Evolutionary conservation across 2,888 invertebrate species (phyloP), one percentile per base, ranked within the genome.

Genomic region (Drosophila colorata): DNA sequence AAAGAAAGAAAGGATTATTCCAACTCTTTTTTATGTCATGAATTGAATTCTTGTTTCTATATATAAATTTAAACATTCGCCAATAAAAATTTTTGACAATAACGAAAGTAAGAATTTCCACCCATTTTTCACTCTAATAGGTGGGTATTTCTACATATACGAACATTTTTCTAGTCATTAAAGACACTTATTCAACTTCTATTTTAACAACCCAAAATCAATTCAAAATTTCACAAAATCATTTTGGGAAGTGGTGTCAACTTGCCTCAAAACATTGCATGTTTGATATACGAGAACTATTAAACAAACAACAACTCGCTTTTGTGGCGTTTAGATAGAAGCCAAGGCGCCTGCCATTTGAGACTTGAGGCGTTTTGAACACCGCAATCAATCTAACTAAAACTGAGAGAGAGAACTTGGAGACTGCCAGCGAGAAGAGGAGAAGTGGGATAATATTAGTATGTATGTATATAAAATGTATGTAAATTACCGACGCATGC

Each of bases 401-500:
- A 47, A 57, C 48, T 25, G 20, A 31, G 28, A 48, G 28, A 48
- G 51, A 35, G 28, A 52, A 46, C 6, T 37, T 40, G 38, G 13
- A 13, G 37, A 51, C 0, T 4, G 18, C 37, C 13, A n/a, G n/a
- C 3, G 13, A n/a, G 8, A n/a, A 20, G 38, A 31, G 9, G 28
- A 28, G 41, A 41, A 2, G 31, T 2, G 52, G 23, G 48, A 28
- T 33, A 55, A 44, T 70, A 55, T 56, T 74, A 69, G 28, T 28
- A 28, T 28, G 28, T 28, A 28, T 61, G 13, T 31, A 13, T 4
- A 81, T 79, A 52, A 68, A 56, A 64, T 74, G 35, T 83, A 88
- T 84, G 83, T 80, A 78, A 88, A 84, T 87, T 43, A 57, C 28
- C 41, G 56, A 78, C 88, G 66, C 87, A 88, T 88, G 87, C 83